Evolutionary conservation across 2,113 vertebrate species (phyloP), one percentile per base, ranked within the genome.

Genomic region (Coturnix japonica): DNA sequence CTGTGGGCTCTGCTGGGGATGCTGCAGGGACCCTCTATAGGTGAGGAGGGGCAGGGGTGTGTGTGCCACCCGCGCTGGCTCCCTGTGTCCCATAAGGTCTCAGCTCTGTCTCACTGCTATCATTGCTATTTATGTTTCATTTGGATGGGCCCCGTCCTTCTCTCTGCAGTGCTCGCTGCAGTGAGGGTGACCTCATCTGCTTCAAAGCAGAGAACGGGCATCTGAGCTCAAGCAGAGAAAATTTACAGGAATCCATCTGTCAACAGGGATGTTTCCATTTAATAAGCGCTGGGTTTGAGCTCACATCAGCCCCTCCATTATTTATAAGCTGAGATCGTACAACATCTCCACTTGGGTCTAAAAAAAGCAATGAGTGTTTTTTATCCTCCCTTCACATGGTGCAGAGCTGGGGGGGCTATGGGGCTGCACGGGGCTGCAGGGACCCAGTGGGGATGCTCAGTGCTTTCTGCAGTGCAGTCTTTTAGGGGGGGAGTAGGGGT

Each of bases 161-260:
- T 80, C 75, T 91, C 91, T 89, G 85, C 92, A 89, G 89, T 4
- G 1, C 91, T 90, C 95, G 89, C 82, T 92, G 85, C 94, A 94
- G 87, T 84, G 43, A 9, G 79, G 64, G 79, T 96, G 95, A 96
- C 91, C 92, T 96, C 96, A 96, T 96, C 89, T 65, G 79, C 85
- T 96, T 95, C 91, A 28, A 56, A 72, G 92, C 87, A 77, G 69
- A 89, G 82, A 95, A 92, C 0, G 76, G 92, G 81, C 76, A 91
- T 92, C 79, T 92, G 91, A 95, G 89, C 93, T 96, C 95, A 92
- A 87, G 39, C 72, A 67, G 82, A 85, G 92, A 96, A 95, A 96
- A 96, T 94, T 93, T 94, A 95, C 95, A 95, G 96, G 96, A 96
- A 96, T 96, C 94, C 91, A 91, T 95, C 87, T 91, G 95, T 95